Conservation (phyloP, 1,140 invertebrate genomes). For the Psilanteris sp. region DNA sequence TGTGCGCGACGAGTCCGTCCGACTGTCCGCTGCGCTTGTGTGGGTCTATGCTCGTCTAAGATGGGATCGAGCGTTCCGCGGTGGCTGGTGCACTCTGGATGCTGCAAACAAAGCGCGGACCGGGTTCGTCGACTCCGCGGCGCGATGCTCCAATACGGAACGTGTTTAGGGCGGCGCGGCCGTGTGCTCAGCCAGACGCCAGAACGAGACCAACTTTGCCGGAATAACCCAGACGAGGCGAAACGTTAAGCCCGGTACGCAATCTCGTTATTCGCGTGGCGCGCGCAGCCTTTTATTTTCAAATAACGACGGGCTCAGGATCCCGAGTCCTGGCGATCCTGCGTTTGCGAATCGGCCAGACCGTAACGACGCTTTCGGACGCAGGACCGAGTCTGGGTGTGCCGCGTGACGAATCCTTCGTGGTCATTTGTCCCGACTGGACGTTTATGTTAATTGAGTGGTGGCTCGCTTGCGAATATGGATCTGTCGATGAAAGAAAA, state of each 20-base stretch:
- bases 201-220: constrained; percentile 44
- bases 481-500: too few species aligned
- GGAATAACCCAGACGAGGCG: constrained; percentile 48
- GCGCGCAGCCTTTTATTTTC: constrained; percentile 54
- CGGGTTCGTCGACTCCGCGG: constrained; percentile 20
- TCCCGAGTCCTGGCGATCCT: too few species aligned
- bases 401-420: too few species aligned
- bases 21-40: not conserved
- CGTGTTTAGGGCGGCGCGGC: constrained; percentile 6
- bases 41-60: constrained; percentile 11
- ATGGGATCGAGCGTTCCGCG: constrained; percentile 12
- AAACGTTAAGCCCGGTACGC: constrained; percentile 59
- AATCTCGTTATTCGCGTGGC: constrained; percentile 33
- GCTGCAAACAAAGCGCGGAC: constrained; percentile 16
- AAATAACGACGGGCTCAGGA: constrained; percentile 14
- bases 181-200: constrained; percentile 6
- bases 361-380: too few species aligned
- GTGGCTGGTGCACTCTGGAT: constrained; percentile 18
- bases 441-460: too few species aligned
- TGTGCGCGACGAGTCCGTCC: not conserved
- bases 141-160: not conserved
- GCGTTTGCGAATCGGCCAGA: too few species aligned
- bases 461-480: too few species aligned
- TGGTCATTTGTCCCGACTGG: too few species aligned
- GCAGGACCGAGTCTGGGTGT: too few species aligned